Percentiles rank a stretch among this genome's conserved stretches.
These are phyloP conservation scores for Agelas oroides DNA, from an alignment of 37 sponge, comb jelly and placozoan genomes.

Conservation along the genomic window DNA sequence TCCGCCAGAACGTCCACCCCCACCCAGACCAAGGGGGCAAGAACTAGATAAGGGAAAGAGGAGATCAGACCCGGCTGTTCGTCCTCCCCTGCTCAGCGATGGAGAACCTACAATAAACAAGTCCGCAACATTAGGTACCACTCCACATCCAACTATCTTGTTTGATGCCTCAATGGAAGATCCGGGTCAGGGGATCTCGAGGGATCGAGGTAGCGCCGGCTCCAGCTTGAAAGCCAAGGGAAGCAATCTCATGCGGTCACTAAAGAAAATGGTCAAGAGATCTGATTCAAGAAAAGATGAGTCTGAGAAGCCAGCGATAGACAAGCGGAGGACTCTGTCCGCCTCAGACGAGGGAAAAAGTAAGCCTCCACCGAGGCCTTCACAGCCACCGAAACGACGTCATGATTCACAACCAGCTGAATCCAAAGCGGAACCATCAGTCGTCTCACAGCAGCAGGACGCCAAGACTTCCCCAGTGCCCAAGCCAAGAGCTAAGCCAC, in stretches of 20 bases:
- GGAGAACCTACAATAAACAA: too few species aligned
- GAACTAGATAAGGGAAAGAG: too few species aligned
- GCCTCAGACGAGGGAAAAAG: neutral
- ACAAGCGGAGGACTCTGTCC: neutral
- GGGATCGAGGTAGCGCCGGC: too few species aligned
- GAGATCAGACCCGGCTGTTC: too few species aligned
- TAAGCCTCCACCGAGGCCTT: neutral
- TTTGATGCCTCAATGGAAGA: neutral
- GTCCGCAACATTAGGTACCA: too few species aligned
- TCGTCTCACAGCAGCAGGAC: too few species aligned
- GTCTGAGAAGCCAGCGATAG: neutral
- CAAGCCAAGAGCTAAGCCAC: too few species aligned
- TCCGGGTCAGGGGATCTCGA: neutral
- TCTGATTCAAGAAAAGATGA: slow-evolving; percentile 5
- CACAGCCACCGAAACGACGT: neutral
- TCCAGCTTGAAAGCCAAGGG: slow-evolving; percentile 16
- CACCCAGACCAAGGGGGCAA: too few species aligned
- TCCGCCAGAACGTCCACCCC: neutral
- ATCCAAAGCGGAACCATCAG: neutral
- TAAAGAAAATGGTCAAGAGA: slow-evolving; percentile 54
- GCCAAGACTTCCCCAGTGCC: too few species aligned
- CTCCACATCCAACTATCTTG: too few species aligned
- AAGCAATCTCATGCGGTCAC: slow-evolving; percentile 34
- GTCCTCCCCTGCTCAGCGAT: too few species aligned
- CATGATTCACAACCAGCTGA: neutral